These are phyloP conservation scores for Ophonus ardosiacus DNA, from an alignment of 2,888 invertebrate species.

Conservation along the genomic window DNA sequence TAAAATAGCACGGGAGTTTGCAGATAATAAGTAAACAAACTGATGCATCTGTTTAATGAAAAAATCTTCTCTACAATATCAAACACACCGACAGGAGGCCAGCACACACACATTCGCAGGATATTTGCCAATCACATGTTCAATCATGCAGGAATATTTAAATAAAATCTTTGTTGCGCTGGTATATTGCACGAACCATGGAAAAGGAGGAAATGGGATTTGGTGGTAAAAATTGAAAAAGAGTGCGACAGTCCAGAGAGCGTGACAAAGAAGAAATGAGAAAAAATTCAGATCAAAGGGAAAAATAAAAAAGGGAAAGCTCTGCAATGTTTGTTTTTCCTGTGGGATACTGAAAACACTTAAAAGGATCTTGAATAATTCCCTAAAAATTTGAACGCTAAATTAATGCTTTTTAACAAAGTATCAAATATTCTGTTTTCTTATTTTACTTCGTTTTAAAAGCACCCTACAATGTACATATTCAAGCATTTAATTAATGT, in stretches of 20 bases:
- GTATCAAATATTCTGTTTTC: slow-evolving; percentile 12
- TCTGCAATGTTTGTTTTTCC: slow-evolving; percentile 52
- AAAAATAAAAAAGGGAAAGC: slow-evolving; percentile 51
- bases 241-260: slow-evolving; percentile 43
- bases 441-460: not conserved
- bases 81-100: slow-evolving; percentile 1
- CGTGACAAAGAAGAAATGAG: slow-evolving; percentile 46
- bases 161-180: slow-evolving; percentile 62
- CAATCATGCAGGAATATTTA: slow-evolving; percentile 63
- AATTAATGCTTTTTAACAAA: slow-evolving; percentile 40
- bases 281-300: slow-evolving; percentile 43
- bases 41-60: slow-evolving; percentile 43
- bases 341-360: slow-evolving; percentile 56
- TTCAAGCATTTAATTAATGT: not conserved
- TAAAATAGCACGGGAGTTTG: slow-evolving; percentile 22
- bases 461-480: not conserved
- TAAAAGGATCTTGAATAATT: slow-evolving; percentile 61
- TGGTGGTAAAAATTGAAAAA: slow-evolving; percentile 57
- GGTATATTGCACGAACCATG: slow-evolving; percentile 46
- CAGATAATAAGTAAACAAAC: slow-evolving; percentile 32
- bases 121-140: slow-evolving; percentile 61
- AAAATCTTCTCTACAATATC: slow-evolving; percentile 35
- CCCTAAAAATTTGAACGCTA: slow-evolving; percentile 14
- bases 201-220: slow-evolving; percentile 56
- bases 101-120: not conserved